phyloP scores from a whole-genome alignment of 2,113 vertebrate species.

The Nannospalax galili region DNA sequence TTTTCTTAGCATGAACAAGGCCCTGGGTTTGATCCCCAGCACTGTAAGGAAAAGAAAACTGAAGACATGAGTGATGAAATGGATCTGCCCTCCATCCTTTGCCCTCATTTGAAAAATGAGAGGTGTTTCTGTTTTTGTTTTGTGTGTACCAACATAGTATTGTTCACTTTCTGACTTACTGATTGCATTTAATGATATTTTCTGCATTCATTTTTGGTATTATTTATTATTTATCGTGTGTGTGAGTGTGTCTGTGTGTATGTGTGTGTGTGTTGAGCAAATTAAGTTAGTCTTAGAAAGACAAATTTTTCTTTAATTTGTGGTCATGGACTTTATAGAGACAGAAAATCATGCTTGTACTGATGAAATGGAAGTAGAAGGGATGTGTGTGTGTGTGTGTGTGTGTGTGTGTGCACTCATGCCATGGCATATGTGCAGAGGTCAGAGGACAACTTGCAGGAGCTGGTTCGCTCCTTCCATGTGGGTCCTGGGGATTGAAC shows the following conservation, averaged over 20 bases:
- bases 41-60: not conserved
- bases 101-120: not conserved
- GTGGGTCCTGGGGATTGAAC: not conserved
- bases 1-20: not conserved
- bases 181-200: not conserved
- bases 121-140: not conserved
- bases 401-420: too few species aligned
- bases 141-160: not conserved
- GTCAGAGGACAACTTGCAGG: not conserved
- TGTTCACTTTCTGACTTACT: not conserved
- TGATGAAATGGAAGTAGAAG: too few species aligned
- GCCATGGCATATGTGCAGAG: not conserved
- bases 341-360: too few species aligned
- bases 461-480: not conserved
- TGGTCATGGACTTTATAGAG: too few species aligned
- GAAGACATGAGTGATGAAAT: not conserved
- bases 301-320: too few species aligned
- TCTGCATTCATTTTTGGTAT: not conserved
- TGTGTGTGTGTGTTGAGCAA: not conserved
- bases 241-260: not conserved
- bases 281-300: too few species aligned
- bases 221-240: not conserved
- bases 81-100: not conserved
- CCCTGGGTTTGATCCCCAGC: not conserved
- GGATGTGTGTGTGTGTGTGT: too few species aligned